Percentiles rank a stretch among this genome's conserved stretches.
phyloP scores from a whole-genome alignment of 2,888 invertebrate genomes.

The Sarcophaga subvicina region DNA sequence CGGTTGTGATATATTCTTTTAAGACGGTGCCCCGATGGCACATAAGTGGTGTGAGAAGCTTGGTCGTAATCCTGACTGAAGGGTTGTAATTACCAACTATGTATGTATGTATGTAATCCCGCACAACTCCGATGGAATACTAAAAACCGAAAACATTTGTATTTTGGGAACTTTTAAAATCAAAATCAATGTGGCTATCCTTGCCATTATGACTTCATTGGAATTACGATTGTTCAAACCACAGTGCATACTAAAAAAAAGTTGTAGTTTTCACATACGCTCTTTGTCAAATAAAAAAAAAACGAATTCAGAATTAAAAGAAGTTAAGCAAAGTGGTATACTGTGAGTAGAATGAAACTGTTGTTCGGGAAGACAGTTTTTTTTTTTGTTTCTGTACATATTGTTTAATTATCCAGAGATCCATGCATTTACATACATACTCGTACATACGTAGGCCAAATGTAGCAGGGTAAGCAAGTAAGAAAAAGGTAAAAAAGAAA shows the following conservation, averaged over 20 bases:
- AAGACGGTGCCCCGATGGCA: no score
- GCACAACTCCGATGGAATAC: no score
- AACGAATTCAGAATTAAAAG: background rate
- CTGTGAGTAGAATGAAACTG: conserved; percentile 23
- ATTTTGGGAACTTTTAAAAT: no score
- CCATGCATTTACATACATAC: conserved; percentile 40
- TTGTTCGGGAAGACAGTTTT: conserved; percentile 38
- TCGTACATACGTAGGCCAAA: conserved; percentile 10
- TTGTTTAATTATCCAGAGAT: conserved; percentile 73
- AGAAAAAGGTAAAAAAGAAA: conserved; percentile 38
- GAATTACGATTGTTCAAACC: background rate
- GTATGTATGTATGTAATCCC: no score
- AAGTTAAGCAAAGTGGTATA: background rate
- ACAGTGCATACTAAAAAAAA: conserved; percentile 51
- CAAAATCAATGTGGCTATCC: no score
- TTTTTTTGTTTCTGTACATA: background rate
- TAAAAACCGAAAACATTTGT: no score
- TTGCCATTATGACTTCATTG: no score
- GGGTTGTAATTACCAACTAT: no score
- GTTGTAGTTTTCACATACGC: conserved; percentile 69
- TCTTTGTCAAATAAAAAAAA: conserved; percentile 27
- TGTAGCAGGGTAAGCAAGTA: conserved; percentile 21
- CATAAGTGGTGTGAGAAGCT: no score
- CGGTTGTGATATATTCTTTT: no score
- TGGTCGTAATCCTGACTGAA: no score